Base-by-base conservation (phyloP, 2,113 vertebrate species). In the Pygoscelis antarcticus region DNA sequence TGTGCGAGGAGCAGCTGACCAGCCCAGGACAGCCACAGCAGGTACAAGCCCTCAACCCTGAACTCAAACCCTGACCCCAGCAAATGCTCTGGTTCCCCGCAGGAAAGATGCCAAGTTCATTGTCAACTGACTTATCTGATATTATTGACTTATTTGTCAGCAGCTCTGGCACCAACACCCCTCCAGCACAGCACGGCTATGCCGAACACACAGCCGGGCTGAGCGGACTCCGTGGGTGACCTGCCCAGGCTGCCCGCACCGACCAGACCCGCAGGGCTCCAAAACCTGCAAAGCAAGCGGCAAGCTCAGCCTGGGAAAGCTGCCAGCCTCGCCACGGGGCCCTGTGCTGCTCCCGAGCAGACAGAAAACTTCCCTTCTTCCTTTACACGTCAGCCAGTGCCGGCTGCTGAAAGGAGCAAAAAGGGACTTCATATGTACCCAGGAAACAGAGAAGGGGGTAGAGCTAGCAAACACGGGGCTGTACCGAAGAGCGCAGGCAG, bases 311-410 rank as follows among this genome's bases (percentile, higher is more conserved):
- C 94, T 97, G 97, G 97, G 96, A 98, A 97, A 82, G 84, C 75
- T 98, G 98, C 98, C 99, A 99, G 98, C 98, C 97, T 95, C 98
- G 98, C 99, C 99, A 98, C 94, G 89, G 98, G 97, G 90, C 60
- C 61, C 70, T 25, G 30, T 46, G 9, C 57, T 2, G 20, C 91
- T 74, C 68, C 87, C 32, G 13, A 26, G 29, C n/a, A 22, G 38
- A 10, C 52, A 66, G 65, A 77, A 52, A 51, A 16, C 60, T 47
- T 68, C n/a, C 26, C 42, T 61, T 92, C 64, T 19, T 88, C 49
- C 58, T 75, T 34, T 30, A 52, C 64, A 14, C 7, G 2, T 49
- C 46, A 54, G 83, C 58, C 80, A 79, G 95, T 15, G 42, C 54
- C 23, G 64, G 22, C 42, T 22, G 64, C 49, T 30, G 77, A 61